Base-by-base conservation (phyloP, 2,888 invertebrate genomes). In the Eremobia ochroleuca region DNA sequence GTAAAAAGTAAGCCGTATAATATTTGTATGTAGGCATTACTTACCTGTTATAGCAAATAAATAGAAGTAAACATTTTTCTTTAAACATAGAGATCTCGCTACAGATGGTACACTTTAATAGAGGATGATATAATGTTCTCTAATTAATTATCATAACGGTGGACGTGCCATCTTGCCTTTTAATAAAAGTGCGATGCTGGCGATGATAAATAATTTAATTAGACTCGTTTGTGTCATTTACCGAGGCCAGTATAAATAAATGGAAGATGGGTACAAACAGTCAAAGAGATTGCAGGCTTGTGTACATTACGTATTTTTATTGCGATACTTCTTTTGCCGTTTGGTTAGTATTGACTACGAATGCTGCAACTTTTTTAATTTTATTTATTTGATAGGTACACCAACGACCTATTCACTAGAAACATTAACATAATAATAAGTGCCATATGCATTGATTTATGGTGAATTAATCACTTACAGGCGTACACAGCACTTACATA, bases 111-210 rank as follows among this genome's bases (percentile, higher is more conserved):
- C 46, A 64, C 31, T 55, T 46, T 82, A 76, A 64, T 49, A 58
- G 34, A 65, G 49, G 1, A 34, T 40, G 21, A 25, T 37, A 52
- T 64, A 49, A 82, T 58, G 18, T 76, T 49, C 34, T 25, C 49
- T 76, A 49, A 82, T 78, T 76, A 82, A 78, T 78, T 82, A 76
- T 11, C 25, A 43, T 58, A 65, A 82, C 18, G 28, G 15, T 37
- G 43, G 77, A 34, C 59, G 43, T 11, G 65, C 34, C 15, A 43
- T 61, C 77, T 61, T 59, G 43, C 11, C 52, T 79, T 78, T 82
- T 82, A 77, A 66, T 77, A 77, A 79, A 82, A 82, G 46, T 58
- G 40, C 49, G 25, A 76, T 15, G 34, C 34, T 65, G 15, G 83
- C 65, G 18, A 37, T 83, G 43, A 68, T 80, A 68, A 68, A 83